Base-by-base conservation (phyloP, 2,888 invertebrate species). In the Drosophila colorata region DNA sequence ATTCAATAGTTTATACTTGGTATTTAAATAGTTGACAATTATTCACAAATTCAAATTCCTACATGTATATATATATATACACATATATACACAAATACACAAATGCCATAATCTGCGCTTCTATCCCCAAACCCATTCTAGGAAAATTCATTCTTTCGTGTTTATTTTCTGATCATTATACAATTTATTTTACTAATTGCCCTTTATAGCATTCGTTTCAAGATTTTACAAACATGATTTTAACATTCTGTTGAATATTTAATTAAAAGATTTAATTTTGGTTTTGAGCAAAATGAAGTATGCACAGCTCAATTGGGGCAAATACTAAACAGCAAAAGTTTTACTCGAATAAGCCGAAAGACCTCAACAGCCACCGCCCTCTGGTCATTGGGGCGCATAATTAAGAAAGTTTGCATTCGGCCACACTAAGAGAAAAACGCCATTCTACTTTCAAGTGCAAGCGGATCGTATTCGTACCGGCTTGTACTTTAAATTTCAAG, bases 341-440 rank as follows among this genome's bases (percentile, higher is more conserved):
- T 40, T 20, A 5, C 8, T 18, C 13, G 6, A 28, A 16, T 51
- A 33, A 25, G 13, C 37, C 13, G 9, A 33, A 25, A 18, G 18
- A 25, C 28, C 11, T 52, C 8, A 53, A 33, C 16, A 14, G 28
- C 33, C 47, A 28, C 16, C 35, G 11, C 11, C 14, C 23, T 3
- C 16, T 51, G 28, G 8, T 48, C 64, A 48, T 48, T 59, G 71
- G 44, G 37, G 64, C 64, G 55, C 9, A 49, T 70, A 71, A 70
- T 71, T 64, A 70, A 59, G 58, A 70, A 71, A 71, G 63, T 71
- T 71, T 58, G 51, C 56, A 61, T 41, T 23, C 33, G 49, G 31
- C 28, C 16, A 40, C 38, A 33, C 33, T 33, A 13, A 33, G 13
- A 13, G 33, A 33, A 33, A 33, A 33, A 13, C 8, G 1, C 4